Evolutionary conservation across 2,888 invertebrate species (phyloP), one percentile per base, ranked within the genome.

Genomic region (Iphiclides podalirius): DNA sequence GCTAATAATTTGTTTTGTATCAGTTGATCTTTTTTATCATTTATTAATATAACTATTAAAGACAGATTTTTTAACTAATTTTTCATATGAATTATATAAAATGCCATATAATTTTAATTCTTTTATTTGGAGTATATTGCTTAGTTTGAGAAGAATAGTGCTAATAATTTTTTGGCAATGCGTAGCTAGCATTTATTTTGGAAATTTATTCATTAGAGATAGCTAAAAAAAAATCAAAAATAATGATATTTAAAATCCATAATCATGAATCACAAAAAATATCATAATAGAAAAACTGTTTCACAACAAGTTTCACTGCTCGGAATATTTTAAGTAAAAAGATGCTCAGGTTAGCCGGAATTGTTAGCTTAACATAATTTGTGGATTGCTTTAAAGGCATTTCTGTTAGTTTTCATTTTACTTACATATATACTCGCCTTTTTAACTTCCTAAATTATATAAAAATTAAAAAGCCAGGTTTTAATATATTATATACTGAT

Each of bases 31-130:
- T 67, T 55, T 79, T 74, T 68, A 63, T 71, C 68, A 77, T 74
- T 66, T 71, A 67, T 64, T 72, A 59, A 79, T 67, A 65, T 75
- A 75, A 72, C 72, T 73, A 72, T 79, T 80, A 82, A 85, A 84
- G 84, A 84, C 84, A 84, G 59, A 77, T 83, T 82, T 79, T 31
- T 79, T 79, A 63, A 78, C 73, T 70, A 72, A 72, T 81, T 83
- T 75, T 84, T 85, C 83, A 79, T 79, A 83, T 72, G 72, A 81
- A 84, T 82, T 83, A 85, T 85, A 84, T 81, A 79, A 81, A 81
- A 80, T 76, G 72, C 70, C 71, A 74, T 61, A 75, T 71, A 66
- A 58, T 59, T 55, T 54, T 61, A 52, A 60, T 63, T 61, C 66
- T 67, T 67, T 60, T 60, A 56, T 60, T 61, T 31, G 13, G 36